phyloP scores from a whole-genome alignment of 2,797 vertebrate genomes.

The Enteromius treurensis region DNA sequence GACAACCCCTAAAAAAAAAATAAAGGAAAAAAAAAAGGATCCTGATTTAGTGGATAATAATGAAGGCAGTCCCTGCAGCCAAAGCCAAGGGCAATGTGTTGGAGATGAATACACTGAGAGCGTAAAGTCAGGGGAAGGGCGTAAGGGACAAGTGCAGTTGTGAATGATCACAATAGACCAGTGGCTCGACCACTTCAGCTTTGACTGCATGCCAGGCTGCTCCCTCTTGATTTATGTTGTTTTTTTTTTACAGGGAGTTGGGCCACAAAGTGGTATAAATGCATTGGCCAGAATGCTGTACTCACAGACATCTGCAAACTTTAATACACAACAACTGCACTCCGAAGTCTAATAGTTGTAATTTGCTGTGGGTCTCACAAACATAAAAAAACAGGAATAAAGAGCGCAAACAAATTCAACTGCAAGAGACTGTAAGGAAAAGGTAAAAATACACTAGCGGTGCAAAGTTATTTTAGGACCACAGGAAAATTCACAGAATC shows the following conservation, averaged over 20 bases:
- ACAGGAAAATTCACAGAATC: neutral
- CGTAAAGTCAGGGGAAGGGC: slow-evolving; percentile 39
- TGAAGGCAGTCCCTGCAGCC: slow-evolving; percentile 14
- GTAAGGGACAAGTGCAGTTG: slow-evolving; percentile 41
- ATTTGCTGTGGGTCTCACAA: neutral
- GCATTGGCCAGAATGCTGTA: slow-evolving; percentile 5
- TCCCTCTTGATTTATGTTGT: slow-evolving; percentile 37
- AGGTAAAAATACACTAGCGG: slow-evolving; percentile 5
- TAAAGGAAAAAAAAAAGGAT: neutral
- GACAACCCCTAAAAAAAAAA: neutral
- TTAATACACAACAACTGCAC: neutral
- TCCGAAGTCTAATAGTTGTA: neutral
- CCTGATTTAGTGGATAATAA: slow-evolving; percentile 31
- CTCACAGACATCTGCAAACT: slow-evolving; percentile 22
- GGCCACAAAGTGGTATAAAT: slow-evolving; percentile 9
- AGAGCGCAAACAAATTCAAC: neutral
- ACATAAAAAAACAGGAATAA: neutral
- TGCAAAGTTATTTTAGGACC: slow-evolving; percentile 2
- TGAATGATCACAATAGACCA: slow-evolving; percentile 51
- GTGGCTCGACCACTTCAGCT: slow-evolving; percentile 25
- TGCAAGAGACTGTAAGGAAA: slow-evolving; percentile 19
- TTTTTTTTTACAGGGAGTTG: slow-evolving; percentile 28
- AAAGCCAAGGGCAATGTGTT: slow-evolving; percentile 18
- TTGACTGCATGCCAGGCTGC: slow-evolving; percentile 36
- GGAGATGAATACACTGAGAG: slow-evolving; percentile 38